A percentile compares a stretch with the other conserved stretches of the same genome.
Conservation (phyloP, 2,113 vertebrate species). For the Jacana jacana region DNA sequence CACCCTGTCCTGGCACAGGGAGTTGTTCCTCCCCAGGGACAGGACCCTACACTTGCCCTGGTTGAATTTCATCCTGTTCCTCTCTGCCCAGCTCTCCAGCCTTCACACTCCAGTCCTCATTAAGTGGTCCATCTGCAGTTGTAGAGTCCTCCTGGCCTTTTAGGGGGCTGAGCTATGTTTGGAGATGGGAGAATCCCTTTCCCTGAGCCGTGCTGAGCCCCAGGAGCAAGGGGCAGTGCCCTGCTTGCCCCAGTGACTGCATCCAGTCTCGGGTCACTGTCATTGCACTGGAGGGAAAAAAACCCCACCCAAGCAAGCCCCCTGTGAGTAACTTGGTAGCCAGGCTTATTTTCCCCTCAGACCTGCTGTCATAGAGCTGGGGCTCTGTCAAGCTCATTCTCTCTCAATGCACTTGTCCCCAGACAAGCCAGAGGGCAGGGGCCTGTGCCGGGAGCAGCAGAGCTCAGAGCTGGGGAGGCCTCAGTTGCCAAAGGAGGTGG, state of each 20-base stretch:
- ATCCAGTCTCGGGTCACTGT: neutral
- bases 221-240: neutral
- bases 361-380: neutral
- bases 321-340: neutral
- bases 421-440: rapidly evolving
- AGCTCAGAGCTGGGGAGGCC: neutral
- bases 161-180: neutral
- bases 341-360: neutral
- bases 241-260: neutral
- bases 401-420: rapidly evolving
- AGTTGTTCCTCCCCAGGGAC: too few relatives aligned
- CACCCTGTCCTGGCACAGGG: too few relatives aligned
- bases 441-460: rapidly evolving
- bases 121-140: neutral
- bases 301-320: neutral
- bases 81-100: too few relatives aligned
- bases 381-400: neutral
- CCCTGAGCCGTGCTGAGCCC: neutral
- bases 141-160: neutral
- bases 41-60: too few relatives aligned
- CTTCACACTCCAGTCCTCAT: neutral
- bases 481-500: rapidly evolving
- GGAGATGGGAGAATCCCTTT: neutral
- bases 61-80: too few relatives aligned
- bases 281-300: neutral